Conservation (phyloP, 2,888 invertebrate species). For the Argynnis bischoffii region DNA sequence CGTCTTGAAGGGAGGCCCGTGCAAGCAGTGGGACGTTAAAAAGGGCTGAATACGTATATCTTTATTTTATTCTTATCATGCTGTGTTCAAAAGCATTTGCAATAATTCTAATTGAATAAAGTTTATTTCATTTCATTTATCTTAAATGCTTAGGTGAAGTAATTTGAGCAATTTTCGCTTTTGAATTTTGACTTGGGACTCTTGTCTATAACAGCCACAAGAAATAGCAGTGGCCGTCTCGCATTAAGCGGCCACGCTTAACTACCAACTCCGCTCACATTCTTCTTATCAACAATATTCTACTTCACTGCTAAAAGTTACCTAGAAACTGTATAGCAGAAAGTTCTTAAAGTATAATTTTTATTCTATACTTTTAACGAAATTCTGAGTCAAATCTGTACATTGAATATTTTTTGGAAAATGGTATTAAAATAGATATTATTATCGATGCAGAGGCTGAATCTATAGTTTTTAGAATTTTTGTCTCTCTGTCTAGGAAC, state of each 20-base stretch:
- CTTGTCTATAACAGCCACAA: conserved; percentile 48
- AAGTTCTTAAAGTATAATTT: background rate
- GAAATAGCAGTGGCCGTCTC: conserved; percentile 58
- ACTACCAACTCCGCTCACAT: conserved; percentile 50
- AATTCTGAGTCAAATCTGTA: no score
- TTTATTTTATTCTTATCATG: no score
- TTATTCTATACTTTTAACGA: background rate
- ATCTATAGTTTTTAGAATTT: no score
- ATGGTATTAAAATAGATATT: no score
- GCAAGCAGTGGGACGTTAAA: no score
- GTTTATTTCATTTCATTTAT: background rate
- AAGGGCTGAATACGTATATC: no score
- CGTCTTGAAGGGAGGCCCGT: no score
- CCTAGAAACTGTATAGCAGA: conserved; percentile 6
- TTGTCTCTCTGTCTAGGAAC: no score
- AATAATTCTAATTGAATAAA: no score
- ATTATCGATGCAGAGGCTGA: no score
- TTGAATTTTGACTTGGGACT: conserved; percentile 36
- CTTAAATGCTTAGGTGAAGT: background rate
- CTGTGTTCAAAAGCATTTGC: no score
- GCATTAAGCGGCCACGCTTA: conserved; percentile 55
- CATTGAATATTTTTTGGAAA: no score
- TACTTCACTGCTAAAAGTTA: conserved; percentile 28
- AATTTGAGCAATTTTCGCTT: background rate
- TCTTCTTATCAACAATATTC: conserved; percentile 41